Conservation (phyloP, 1,140 invertebrate species). For the Tetraneura akinire region DNA sequence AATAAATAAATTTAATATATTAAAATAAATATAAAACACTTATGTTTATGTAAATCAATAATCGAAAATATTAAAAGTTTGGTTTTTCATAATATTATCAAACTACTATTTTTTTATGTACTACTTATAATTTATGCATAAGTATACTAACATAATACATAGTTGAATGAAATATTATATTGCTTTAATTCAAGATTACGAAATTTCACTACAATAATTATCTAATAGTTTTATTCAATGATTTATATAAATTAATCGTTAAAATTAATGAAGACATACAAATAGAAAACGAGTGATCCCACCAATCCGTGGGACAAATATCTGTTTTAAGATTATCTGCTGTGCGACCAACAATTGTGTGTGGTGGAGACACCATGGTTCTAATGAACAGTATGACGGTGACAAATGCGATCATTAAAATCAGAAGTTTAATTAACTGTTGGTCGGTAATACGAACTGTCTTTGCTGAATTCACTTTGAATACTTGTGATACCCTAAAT, state of each 20-base stretch:
- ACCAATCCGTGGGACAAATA: conserved; percentile 91
- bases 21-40: too few relatives aligned
- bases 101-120: too few relatives aligned
- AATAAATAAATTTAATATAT: too few relatives aligned
- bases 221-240: too few relatives aligned
- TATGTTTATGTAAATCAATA: too few relatives aligned
- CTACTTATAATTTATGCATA: too few relatives aligned
- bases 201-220: too few relatives aligned
- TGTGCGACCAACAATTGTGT: conserved; percentile 81
- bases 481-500: conserved; percentile 92
- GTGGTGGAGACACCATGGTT: conserved; percentile 84
- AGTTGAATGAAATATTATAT: too few relatives aligned
- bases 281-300: conserved; percentile 92
- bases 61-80: too few relatives aligned
- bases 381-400: conserved; percentile 81
- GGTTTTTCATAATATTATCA: too few relatives aligned
- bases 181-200: too few relatives aligned
- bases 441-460: conserved; percentile 93
- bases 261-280: conserved; percentile 68
- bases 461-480: conserved; percentile 90
- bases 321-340: conserved; percentile 89
- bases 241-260: background rate
- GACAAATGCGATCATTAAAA: conserved; percentile 84
- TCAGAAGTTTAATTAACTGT: conserved; percentile 84
- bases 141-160: too few relatives aligned